A percentile compares a stretch with the other conserved stretches of the same genome.
These are phyloP conservation scores for Xyrauchen texanus DNA, from an alignment of 2,113 vertebrate species.

Conservation along the genomic window DNA sequence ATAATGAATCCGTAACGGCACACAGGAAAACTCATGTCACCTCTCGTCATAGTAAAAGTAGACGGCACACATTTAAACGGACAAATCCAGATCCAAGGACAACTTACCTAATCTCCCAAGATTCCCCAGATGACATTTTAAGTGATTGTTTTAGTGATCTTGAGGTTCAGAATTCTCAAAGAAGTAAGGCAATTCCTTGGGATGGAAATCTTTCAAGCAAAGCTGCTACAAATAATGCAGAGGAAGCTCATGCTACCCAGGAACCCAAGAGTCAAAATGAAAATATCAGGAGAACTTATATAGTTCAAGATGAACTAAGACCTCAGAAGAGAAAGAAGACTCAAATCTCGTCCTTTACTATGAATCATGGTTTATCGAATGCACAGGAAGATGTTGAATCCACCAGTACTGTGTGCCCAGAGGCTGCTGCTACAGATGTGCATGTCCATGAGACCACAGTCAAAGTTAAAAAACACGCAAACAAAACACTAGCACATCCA, in stretches of 20 bases:
- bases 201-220: conserved; percentile 8
- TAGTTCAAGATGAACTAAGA: conserved; percentile 15
- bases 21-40: conserved; percentile 21
- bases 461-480: conserved; percentile 10
- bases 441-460: neutral
- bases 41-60: conserved; percentile 60
- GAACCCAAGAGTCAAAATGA: neutral
- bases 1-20: neutral
- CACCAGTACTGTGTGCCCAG: neutral
- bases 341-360: neutral
- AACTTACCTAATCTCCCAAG: neutral
- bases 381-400: neutral
- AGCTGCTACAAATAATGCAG: conserved; percentile 36
- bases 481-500: neutral
- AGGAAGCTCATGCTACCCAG: neutral
- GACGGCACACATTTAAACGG: conserved; percentile 31
- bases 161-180: conserved; percentile 12
- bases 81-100: neutral
- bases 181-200: neutral
- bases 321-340: conserved; percentile 24
- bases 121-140: conserved; percentile 20
- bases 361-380: neutral
- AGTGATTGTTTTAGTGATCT: conserved; percentile 59
- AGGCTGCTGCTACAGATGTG: neutral
- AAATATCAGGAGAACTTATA: conserved; percentile 38